These are phyloP conservation scores for Hypolimnas misippus DNA, from an alignment of 2,888 invertebrate genomes.

Conservation along the genomic window DNA sequence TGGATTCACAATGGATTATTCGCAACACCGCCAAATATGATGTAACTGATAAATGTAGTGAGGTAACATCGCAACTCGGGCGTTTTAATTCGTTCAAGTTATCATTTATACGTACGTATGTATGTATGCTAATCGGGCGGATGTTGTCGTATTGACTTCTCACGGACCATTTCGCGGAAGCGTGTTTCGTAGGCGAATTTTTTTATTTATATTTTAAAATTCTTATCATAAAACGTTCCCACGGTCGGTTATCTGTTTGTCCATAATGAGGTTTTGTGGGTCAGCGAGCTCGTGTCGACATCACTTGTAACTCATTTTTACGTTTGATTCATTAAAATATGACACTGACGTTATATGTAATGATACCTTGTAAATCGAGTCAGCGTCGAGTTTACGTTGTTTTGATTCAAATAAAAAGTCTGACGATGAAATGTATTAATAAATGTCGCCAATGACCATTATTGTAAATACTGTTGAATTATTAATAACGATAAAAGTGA, in stretches of 20 bases:
- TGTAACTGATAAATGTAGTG: conserved; percentile 2
- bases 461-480: conserved; percentile 12
- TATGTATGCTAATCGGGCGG: conserved; percentile 42
- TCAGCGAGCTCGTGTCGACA: conserved; percentile 26
- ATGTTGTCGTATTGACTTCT: conserved; percentile 49
- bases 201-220: conserved; percentile 44
- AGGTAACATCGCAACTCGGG: not conserved
- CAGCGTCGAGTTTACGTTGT: not conserved
- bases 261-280: conserved; percentile 31
- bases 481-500: conserved; percentile 18
- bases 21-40: not conserved
- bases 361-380: not conserved
- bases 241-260: conserved; percentile 62
- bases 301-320: conserved; percentile 21
- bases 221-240: conserved; percentile 62
- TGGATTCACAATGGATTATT: not conserved
- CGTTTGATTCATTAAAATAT: conserved; percentile 18
- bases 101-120: conserved; percentile 34
- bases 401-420: not conserved
- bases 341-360: not conserved
- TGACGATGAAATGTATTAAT: conserved; percentile 1
- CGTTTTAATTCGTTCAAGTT: conserved; percentile 32
- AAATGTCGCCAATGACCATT: conserved; percentile 8
- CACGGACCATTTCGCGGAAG: conserved; percentile 60
- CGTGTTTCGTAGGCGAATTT: conserved; percentile 58